Evolutionary conservation across 2,113 vertebrate genomes (phyloP).

Genomic region (Cebidichthys violaceus): DNA sequence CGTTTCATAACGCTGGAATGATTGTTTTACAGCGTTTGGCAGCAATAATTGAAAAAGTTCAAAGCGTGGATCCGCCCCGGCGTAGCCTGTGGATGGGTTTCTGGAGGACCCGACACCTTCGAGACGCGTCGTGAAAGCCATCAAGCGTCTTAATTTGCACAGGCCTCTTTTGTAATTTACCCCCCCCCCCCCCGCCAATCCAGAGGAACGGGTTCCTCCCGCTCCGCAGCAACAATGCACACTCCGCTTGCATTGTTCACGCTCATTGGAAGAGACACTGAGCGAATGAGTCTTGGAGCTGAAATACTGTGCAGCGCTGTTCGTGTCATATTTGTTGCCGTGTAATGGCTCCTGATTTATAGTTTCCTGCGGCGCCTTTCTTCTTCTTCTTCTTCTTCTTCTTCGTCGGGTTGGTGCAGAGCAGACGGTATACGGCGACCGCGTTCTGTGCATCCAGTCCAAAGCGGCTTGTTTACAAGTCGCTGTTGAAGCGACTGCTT

Average conservation of each 20-base stretch:
- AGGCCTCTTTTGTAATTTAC: slow-evolving; percentile 77
- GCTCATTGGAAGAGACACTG: slow-evolving; percentile 77
- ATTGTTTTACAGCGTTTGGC: slow-evolving; percentile 71
- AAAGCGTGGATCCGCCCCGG: slow-evolving; percentile 63
- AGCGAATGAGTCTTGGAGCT: slow-evolving; percentile 77
- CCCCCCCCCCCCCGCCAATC: too few species aligned
- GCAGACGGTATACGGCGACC: slow-evolving; percentile 33
- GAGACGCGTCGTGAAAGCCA: slow-evolving; percentile 76
- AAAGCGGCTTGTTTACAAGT: slow-evolving; percentile 70
- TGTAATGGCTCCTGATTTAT: slow-evolving; percentile 73
- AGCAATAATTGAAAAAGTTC: slow-evolving; percentile 72
- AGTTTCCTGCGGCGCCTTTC: slow-evolving; percentile 63
- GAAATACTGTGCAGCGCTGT: slow-evolving; percentile 71
- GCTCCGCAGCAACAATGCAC: slow-evolving; percentile 74
- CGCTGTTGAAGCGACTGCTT: slow-evolving; percentile 43
- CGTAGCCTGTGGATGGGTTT: slow-evolving; percentile 70
- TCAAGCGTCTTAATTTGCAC: slow-evolving; percentile 77
- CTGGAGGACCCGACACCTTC: slow-evolving; percentile 72
- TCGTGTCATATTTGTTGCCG: slow-evolving; percentile 75
- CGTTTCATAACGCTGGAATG: slow-evolving; percentile 47
- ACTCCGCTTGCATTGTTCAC: slow-evolving; percentile 72
- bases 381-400: too few species aligned
- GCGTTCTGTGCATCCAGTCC: slow-evolving; percentile 67
- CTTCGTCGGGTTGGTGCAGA: slow-evolving; percentile 52
- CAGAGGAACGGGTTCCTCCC: slow-evolving; percentile 69